Base-by-base conservation (phyloP, 2,797 vertebrate genomes). In the Dipus sagitta region DNA sequence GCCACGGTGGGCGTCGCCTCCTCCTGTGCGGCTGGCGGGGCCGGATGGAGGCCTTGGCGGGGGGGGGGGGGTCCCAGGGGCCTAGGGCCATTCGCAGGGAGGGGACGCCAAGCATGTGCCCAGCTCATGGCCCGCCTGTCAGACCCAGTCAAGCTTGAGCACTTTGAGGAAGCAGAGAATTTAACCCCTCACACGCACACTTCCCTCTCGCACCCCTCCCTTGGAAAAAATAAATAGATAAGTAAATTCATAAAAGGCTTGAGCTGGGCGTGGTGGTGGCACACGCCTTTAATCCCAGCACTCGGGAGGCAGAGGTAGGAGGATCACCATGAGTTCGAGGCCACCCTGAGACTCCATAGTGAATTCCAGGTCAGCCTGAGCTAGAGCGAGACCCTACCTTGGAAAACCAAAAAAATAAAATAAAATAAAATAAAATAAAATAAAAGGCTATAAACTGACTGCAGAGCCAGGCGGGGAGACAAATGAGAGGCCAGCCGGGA, bases 91-190 rank as follows among this genome's bases (percentile, higher is more conserved):
- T 42, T 81, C 84, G 62, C n/a, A 68, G 86, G 12, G 26, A 87
- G 21, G 65, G 71, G 72, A 32, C 20, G n/a, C 34, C 60, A 52
- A 88, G 90, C 85, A 80, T 38, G 52, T 91, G 87, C 75, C 7
- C 26, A 68, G 64, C 79, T 74, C 85, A 32, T 64, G 54, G 65
- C 60, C 58, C 13, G 3, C 58, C 18, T 1, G 34, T 85, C 94
- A 95, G 34, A 76, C 60, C 42, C 77, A 13, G 30, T 90, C 81
- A 91, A 68, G 80, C 32, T 67, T 65, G 68, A 95, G 30, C 12
- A 30, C 86, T 88, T 79, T 65, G 75, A 91, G 90, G 83, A 90
- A 88, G 81, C 68, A 92, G 93, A 88, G 88, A 80, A 86, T 79
- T 65, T n/a, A n/a, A 75, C 17, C 74, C 67, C 70, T 79, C 67